Percentiles rank a stretch among this genome's conserved stretches.
Conservation (phyloP, 2,113 vertebrate species). For the Hypanus sabinus region DNA sequence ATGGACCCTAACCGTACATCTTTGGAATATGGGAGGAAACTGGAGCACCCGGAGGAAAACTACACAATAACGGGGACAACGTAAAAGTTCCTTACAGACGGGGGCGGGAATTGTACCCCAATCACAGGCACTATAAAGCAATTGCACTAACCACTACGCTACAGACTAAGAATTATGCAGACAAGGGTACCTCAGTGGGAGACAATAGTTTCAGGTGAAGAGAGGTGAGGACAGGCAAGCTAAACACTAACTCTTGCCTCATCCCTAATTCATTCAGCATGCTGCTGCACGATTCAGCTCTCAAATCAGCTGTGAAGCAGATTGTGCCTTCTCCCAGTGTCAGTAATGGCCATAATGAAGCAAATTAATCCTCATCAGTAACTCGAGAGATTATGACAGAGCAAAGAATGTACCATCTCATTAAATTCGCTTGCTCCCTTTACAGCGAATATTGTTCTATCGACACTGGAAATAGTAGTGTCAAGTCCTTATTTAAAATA, state of each 20-base stretch:
- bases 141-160: too few species aligned
- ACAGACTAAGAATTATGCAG: too few species aligned
- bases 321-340: background rate
- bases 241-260: background rate
- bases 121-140: too few species aligned
- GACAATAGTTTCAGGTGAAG: background rate
- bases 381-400: background rate
- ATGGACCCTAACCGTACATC: too few species aligned
- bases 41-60: too few species aligned
- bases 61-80: too few species aligned
- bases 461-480: background rate
- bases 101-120: too few species aligned
- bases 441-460: background rate
- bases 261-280: background rate
- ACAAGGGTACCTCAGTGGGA: too few species aligned
- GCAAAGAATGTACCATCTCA: background rate
- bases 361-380: slow-evolving; percentile 8
- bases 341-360: background rate
- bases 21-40: too few species aligned
- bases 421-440: background rate
- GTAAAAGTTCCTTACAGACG: too few species aligned
- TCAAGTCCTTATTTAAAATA: background rate
- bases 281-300: background rate
- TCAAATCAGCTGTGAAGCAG: background rate
- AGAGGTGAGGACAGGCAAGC: background rate